Base-by-base conservation (phyloP, 1,140 invertebrate species). In the Oryctes rhinoceros region DNA sequence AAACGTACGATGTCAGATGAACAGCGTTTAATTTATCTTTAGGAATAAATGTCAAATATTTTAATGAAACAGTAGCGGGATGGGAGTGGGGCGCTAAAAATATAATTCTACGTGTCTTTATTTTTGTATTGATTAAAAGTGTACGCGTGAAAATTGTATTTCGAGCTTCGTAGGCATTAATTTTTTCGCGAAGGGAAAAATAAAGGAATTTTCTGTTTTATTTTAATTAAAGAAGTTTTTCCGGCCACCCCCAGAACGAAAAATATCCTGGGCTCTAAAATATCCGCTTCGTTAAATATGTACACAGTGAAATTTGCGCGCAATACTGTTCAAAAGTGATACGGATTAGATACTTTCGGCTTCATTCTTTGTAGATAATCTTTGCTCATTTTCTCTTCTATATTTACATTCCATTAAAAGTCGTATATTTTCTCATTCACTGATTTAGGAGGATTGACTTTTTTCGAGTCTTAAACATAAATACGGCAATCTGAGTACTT, bases 141-240 rank as follows among this genome's bases (percentile, higher is more conserved):
- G 65, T 13, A 37, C 6, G 18, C 7, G 24, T 20, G 20, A 24
- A 24, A 35, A 11, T 67, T 67, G 24, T 30, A 71, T 62, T 20
- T 20, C 53, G 20, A n/a, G 53, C n/a, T 67, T 67, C 20, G 30
- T 18, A 24, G 15, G 65, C 65, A 30, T 71, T 71, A 71, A 71
- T 71, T 71, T 71, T 67, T 71, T 59, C 18, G 53, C 65, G 65
- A 30, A 37, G 65, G 35, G 65, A 30, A 37, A 71, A 71, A 71
- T 71, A 71, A 37, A 30, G 65, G 65, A 71, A 71, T 35, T 71
- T 71, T 71, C 65, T 71, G 65, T 71, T 71, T 71, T 71, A 71
- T 71, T 71, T 71, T 71, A 71, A 71, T 71, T 71, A 71, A 71
- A 71, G 65, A 71, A 71, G 65, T 71, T 71, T 71, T 71, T 71